phyloP scores from a whole-genome alignment of 1,140 invertebrate genomes.

The Eriosoma lanigerum region DNA sequence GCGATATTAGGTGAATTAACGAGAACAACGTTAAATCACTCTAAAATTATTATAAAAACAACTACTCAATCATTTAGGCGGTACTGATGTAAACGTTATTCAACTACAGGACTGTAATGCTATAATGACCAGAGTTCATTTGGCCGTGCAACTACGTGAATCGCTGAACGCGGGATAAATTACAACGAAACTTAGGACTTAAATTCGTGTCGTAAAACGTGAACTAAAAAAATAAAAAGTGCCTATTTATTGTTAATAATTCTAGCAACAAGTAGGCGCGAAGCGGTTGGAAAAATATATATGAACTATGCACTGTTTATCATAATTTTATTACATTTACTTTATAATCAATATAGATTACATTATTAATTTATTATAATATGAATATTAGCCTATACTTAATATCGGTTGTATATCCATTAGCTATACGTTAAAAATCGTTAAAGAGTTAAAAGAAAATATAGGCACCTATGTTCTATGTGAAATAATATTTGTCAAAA shows the following conservation, averaged over 20 bases:
- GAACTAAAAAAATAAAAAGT: not conserved
- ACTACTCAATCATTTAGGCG: no score
- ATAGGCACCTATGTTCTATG: no score
- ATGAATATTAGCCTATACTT: not conserved
- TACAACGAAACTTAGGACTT: not conserved
- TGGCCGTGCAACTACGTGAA: not conserved
- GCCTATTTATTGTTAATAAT: not conserved
- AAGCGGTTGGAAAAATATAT: not conserved
- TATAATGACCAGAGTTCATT: slow-evolving; percentile 20
- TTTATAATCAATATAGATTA: no score
- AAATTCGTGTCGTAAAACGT: not conserved
- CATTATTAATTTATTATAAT: not conserved
- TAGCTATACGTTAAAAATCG: not conserved
- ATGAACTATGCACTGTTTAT: slow-evolving; percentile 9
- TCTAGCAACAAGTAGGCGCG: not conserved
- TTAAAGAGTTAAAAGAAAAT: slow-evolving; percentile 15
- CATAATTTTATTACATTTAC: not conserved
- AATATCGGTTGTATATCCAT: not conserved
- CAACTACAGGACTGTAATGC: not conserved
- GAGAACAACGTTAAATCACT: not conserved
- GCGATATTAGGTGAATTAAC: not conserved
- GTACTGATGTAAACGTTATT: not conserved
- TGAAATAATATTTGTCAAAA: not conserved
- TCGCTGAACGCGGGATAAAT: not conserved
- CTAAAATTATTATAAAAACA: no score